These are phyloP conservation scores for Misgurnus mizolepis DNA, from an alignment of 2,113 vertebrate species.

Conservation along the genomic window DNA sequence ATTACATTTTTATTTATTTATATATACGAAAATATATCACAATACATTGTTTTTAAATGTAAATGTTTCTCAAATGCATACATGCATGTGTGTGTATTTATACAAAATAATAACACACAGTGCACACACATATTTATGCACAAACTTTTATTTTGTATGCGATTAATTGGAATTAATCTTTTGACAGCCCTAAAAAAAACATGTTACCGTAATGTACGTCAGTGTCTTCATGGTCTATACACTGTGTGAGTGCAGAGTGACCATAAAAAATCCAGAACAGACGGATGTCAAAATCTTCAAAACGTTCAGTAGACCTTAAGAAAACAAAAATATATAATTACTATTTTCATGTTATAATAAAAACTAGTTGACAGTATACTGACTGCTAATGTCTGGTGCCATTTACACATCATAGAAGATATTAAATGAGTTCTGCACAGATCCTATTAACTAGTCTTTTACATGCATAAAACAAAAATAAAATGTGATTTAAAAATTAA, in stretches of 20 bases:
- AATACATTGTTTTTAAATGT: no score
- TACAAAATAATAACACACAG: no score
- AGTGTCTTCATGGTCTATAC: background rate
- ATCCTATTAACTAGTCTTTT: background rate
- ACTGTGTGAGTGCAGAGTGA: no score
- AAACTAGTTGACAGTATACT: background rate
- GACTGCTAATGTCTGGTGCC: background rate
- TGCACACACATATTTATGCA: no score
- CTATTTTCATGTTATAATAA: background rate
- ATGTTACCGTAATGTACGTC: conserved; percentile 10
- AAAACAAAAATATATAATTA: background rate
- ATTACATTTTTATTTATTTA: no score
- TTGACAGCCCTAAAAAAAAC: background rate
- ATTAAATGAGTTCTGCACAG: background rate
- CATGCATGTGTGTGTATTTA: no score
- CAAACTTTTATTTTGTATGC: no score
- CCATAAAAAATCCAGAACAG: background rate
- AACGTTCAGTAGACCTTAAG: background rate
- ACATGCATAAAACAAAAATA: background rate
- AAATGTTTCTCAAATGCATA: no score
- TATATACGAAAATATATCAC: no score
- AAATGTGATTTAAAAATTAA: background rate
- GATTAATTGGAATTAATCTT: background rate
- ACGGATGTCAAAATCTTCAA: background rate
- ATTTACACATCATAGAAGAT: background rate